A percentile compares a stretch with the other conserved stretches of the same genome.
These are phyloP conservation scores for Ginglymostoma cirratum DNA, from an alignment of 2,113 vertebrate genomes.

Conservation along the genomic window DNA sequence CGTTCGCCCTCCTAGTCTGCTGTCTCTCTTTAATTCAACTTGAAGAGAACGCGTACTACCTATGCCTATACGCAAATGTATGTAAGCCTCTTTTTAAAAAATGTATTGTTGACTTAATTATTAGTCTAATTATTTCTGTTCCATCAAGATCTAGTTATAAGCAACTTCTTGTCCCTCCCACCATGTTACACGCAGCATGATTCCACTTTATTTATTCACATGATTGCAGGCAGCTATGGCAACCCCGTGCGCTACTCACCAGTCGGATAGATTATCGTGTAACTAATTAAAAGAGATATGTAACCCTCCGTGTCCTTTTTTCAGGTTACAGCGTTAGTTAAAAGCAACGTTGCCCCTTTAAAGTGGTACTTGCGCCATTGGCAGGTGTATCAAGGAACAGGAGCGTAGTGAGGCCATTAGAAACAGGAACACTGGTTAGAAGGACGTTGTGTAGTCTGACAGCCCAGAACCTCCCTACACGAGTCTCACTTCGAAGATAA, in stretches of 20 bases:
- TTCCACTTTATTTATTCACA: conserved; percentile 20
- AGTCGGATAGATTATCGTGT: conserved; percentile 15
- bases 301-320: neutral
- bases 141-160: neutral
- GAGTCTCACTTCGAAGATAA: conserved; percentile 20
- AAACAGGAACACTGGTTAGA: neutral
- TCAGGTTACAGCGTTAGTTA: neutral
- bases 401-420: neutral
- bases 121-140: neutral
- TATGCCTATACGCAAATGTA: neutral
- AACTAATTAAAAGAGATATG: conserved; percentile 2
- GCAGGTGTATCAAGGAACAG: neutral
- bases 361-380: neutral
- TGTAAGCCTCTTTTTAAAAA: neutral
- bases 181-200: neutral
- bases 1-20: neutral
- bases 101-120: neutral
- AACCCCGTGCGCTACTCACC: conserved; percentile 16
- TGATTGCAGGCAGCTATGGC: conserved; percentile 30
- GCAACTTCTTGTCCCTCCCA: conserved; percentile 27
- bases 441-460: neutral
- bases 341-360: neutral
- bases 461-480: neutral
- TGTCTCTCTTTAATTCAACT: neutral
- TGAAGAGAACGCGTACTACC: neutral